phyloP scores from a whole-genome alignment of 2,888 invertebrate species.

The Ornithoptera alexandrae region DNA sequence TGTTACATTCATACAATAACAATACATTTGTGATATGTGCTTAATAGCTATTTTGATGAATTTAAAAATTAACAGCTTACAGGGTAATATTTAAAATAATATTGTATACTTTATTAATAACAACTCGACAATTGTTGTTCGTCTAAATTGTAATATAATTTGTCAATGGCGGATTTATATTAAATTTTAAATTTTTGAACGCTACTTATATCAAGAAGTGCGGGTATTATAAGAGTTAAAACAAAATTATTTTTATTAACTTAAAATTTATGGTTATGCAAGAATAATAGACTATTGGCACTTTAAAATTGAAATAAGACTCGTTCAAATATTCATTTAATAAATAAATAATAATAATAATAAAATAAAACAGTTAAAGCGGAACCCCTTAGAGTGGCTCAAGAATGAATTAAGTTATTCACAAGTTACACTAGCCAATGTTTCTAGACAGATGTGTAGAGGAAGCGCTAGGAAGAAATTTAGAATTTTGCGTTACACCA shows the following conservation, averaged over 20 bases:
- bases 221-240: not conserved
- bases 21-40: conserved; percentile 2
- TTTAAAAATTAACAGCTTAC: not conserved
- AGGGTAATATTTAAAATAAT: not conserved
- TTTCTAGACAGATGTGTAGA: conserved; percentile 4
- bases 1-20: conserved; percentile 11
- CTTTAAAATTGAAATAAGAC: conserved; percentile 10
- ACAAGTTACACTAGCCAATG: conserved; percentile 21
- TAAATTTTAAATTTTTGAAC: conserved; percentile 1
- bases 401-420: conserved; percentile 16
- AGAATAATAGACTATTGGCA: too few relatives aligned
- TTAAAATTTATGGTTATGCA: too few relatives aligned
- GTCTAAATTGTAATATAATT: conserved; percentile 16
- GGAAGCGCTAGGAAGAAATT: conserved; percentile 24
- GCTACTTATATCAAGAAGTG: conserved; percentile 14
- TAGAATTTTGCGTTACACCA: conserved; percentile 19
- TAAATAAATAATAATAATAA: conserved; percentile 1
- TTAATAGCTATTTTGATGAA: not conserved
- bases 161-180: conserved; percentile 10
- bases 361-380: conserved; percentile 23
- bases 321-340: conserved; percentile 7
- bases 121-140: conserved; percentile 27
- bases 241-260: too few relatives aligned
- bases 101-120: not conserved
- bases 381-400: conserved; percentile 5